Evolutionary conservation across 2,797 vertebrate species (phyloP), one percentile per base, ranked within the genome.

Genomic region (Tiaroga cobitis): DNA sequence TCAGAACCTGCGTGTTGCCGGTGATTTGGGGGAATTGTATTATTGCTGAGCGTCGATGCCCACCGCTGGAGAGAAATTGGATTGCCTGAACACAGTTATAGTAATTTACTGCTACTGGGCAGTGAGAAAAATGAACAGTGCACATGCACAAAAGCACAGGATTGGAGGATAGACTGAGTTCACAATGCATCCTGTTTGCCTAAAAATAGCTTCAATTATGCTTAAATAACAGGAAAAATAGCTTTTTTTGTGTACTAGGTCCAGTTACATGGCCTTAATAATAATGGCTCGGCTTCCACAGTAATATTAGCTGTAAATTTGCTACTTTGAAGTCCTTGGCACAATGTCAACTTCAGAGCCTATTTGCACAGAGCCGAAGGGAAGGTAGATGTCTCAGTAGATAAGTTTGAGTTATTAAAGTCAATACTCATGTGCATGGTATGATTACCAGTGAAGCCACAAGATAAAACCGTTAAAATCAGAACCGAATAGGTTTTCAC

Each of bases 81-180:
- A 91, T 89, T 88, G 74, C 65, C 87, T 87, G 84, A 89, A 86
- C 68, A 67, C 74, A 83, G 82, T 83, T 61, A 67, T 46, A 73
- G 81, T 88, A 84, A 90, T 88, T 86, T 83, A 77, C 74, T 69
- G 78, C 63, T 54, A 70, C 68, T 81, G 70, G 84, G 79, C 76
- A 61, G 75, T 11, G 39, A 75, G 59, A 74, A 82, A 46, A 87
- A 21, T 7, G 73, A 78, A 65, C 9, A 68, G 49, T 59, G 49
- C 15, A 80, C 26, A 73, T 43, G 67, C 26, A 85, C 26, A 39
- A 24, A 49, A 61, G 43, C 56, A 29, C 34, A 29, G 26, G n/a
- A 80, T 65, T 26, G 16, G 39, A 46, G 21, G 43, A 49, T 51
- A 10, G 43, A 39, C 16, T 15, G 15, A 49, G 37, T 43, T 46